Evolutionary conservation across 1,140 invertebrate species (phyloP), one percentile per base, ranked within the genome.

Genomic region (Hormaphis cornu): DNA sequence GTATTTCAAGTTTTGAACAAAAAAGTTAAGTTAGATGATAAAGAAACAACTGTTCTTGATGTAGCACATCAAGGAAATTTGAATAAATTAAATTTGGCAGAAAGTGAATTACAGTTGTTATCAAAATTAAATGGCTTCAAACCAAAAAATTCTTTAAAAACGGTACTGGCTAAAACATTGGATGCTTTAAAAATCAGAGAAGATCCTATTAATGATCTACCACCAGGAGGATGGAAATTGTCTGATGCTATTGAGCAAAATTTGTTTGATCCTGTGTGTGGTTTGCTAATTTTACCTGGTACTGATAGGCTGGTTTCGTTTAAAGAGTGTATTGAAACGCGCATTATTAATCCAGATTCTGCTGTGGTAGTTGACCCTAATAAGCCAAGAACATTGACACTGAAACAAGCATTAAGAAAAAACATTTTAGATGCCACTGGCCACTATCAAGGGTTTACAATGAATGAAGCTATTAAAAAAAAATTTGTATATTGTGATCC

Each of bases 241-340:
- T 79, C 82, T 58, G 87, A 91, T 75, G 89, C 89, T 10, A 91
- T 93, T 58, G 80, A 87, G 33, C 83, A 86, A 76, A 83, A 84
- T 46, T 77, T 93, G 3, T 90, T 94, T 73, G 88, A 96, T 79
- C 84, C 90, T 1, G 81, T 84, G 2, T 87, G 85, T 7, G 92
- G 93, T 3, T 80, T 92, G 3, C 93, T 96, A 75, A 87, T 87
- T 58, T 90, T 97, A 74, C 91, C 92, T 40, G 88, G 88, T 33
- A 91, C 90, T 2, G 90, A 93, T 76, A 83, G 89, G 74, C 79
- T 90, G 30, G 84, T 95, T 5, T 89, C 90, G 70, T 88, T 98
- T 73, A 84, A 91, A 78, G 91, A 95, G 78, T 94, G 93, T 74
- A 80, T 96, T 33, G 86, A 87, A 73, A 80, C 92, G 53, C 86